Conservation (phyloP, 1,140 invertebrate species). For the Mycetomoellerius zeteki region DNA sequence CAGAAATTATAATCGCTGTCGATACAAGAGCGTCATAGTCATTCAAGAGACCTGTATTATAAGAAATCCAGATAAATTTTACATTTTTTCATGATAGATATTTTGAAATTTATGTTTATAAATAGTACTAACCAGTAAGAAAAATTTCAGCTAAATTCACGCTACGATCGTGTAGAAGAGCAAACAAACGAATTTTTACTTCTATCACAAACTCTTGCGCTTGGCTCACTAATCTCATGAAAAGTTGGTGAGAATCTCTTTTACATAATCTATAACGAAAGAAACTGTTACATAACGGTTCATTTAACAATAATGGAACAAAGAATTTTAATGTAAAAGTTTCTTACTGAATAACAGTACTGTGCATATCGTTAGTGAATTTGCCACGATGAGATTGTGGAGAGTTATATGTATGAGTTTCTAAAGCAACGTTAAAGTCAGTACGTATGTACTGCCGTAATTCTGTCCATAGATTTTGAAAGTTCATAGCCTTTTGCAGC, state of each 20-base stretch:
- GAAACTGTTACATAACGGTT: not conserved
- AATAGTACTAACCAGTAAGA: constrained; percentile 85
- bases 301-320: not conserved
- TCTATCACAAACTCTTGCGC: constrained; percentile 90
- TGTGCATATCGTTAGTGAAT: constrained; percentile 75
- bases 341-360: constrained; percentile 79
- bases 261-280: constrained; percentile 87
- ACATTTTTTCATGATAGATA: not conserved
- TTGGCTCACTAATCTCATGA: constrained; percentile 89
- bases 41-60: constrained; percentile 87
- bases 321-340: not conserved
- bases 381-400: constrained; percentile 76
- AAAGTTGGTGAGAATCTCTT: constrained; percentile 89
- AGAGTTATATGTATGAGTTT: constrained; percentile 78
- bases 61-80: constrained; percentile 24
- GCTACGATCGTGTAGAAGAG: constrained; percentile 85
- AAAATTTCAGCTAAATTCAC: constrained; percentile 87
- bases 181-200: constrained; percentile 88
- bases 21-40: constrained; percentile 89
- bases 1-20: constrained; percentile 87
- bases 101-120: constrained; percentile 25
- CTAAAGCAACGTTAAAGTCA: constrained; percentile 86
- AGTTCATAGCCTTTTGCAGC: constrained; percentile 86
- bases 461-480: constrained; percentile 88
- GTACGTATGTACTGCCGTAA: constrained; percentile 87